Conservation (phyloP, 1,140 invertebrate genomes). For the Euwallacea similis region DNA sequence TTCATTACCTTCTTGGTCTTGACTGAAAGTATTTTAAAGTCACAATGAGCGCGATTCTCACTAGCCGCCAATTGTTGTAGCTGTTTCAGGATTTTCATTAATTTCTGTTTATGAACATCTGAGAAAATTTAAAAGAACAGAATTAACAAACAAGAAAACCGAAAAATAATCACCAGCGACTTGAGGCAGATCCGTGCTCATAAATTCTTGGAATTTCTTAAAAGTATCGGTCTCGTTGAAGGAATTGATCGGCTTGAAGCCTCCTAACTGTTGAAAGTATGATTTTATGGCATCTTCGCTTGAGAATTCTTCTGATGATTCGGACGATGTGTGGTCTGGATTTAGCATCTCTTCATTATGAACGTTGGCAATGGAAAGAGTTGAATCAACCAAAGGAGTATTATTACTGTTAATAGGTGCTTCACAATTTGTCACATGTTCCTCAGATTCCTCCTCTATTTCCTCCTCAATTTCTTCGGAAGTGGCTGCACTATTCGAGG, state of each 20-base stretch:
- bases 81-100: slow-evolving; percentile 38
- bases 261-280: not conserved
- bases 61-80: slow-evolving; percentile 36
- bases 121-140: not conserved
- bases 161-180: slow-evolving; percentile 27
- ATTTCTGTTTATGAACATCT: slow-evolving; percentile 32
- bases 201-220: slow-evolving; percentile 33
- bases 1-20: slow-evolving; percentile 42
- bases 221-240: slow-evolving; percentile 32
- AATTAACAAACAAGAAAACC: slow-evolving; percentile 1
- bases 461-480: not conserved
- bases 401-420: too few relatives aligned
- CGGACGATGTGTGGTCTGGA: not conserved
- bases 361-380: not conserved
- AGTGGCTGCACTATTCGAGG: not conserved
- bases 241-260: slow-evolving; percentile 11
- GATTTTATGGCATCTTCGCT: not conserved
- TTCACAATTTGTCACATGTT: not conserved
- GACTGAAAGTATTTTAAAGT: slow-evolving; percentile 38
- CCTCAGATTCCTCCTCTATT: slow-evolving; percentile 21
- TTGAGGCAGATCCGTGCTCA: slow-evolving; percentile 29
- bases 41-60: slow-evolving; percentile 34
- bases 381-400: not conserved
- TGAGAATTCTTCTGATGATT: not conserved
- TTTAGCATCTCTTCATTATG: not conserved